phyloP scores from a whole-genome alignment of 2,797 vertebrate species.

The Tangara arthus region DNA sequence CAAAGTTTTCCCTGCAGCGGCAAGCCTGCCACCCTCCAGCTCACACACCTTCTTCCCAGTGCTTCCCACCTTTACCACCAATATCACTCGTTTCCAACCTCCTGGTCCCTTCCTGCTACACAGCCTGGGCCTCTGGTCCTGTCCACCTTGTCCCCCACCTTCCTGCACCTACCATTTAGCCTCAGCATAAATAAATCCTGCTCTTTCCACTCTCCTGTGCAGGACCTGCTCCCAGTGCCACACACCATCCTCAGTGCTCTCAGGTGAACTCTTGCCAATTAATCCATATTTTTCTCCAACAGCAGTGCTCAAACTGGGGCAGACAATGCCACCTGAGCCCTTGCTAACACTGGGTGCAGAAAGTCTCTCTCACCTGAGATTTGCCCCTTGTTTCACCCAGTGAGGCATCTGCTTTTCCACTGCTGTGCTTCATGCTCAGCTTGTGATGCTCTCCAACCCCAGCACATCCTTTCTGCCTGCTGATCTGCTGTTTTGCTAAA shows the following conservation, averaged over 20 bases:
- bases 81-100: not conserved
- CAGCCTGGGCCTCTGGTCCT: not conserved
- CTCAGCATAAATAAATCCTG: not conserved
- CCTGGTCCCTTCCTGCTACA: not conserved
- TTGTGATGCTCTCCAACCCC: not conserved
- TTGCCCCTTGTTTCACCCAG: rapidly evolving
- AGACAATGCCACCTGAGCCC: not conserved
- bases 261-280: not conserved
- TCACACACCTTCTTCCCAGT: not conserved
- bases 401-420: not conserved
- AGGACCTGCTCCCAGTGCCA: rapidly evolving
- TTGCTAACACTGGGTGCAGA: not conserved
- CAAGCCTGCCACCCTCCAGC: not conserved
- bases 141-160: rapidly evolving
- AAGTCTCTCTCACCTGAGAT: not conserved
- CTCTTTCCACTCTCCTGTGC: not conserved
- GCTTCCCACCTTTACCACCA: not conserved
- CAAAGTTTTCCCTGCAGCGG: rapidly evolving
- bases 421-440: rapidly evolving
- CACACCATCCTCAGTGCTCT: not conserved
- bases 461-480: not conserved
- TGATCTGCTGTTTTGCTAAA: not conserved
- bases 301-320: not conserved
- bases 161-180: not conserved
- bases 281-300: not conserved